phyloP scores from a whole-genome alignment of 2,113 vertebrate genomes.

The Baryphthengus martii region DNA sequence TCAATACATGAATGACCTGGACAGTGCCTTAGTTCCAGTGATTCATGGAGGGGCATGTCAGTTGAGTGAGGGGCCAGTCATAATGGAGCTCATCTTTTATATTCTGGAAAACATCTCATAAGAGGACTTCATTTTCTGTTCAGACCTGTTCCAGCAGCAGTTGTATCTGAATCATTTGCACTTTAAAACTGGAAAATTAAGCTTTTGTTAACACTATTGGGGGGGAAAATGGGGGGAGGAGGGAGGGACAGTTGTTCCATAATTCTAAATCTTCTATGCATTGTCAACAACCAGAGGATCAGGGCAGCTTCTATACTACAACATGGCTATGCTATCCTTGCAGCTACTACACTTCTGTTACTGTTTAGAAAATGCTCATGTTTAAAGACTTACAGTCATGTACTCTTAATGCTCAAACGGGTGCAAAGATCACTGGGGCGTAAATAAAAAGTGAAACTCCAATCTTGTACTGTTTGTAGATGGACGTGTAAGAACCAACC shows the following conservation, averaged over 20 bases:
- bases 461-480: conserved; percentile 68
- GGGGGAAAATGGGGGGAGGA: not conserved
- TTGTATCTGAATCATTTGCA: conserved; percentile 83
- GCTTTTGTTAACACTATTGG: conserved; percentile 83
- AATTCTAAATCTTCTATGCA: conserved; percentile 90
- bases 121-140: conserved; percentile 73
- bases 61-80: conserved; percentile 84
- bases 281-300: conserved; percentile 74
- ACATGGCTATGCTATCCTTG: conserved; percentile 75
- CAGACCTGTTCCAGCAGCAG: conserved; percentile 76
- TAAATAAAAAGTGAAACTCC: conserved; percentile 75
- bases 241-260: conserved; percentile 74
- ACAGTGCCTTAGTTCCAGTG: conserved; percentile 90
- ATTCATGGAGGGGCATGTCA: conserved; percentile 92
- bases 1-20: conserved; percentile 92
- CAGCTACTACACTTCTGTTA: conserved; percentile 74
- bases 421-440: conserved; percentile 62
- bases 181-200: conserved; percentile 86
- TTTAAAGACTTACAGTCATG: conserved; percentile 68
- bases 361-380: conserved; percentile 69
- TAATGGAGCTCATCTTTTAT: conserved; percentile 97
- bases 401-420: conserved; percentile 69
- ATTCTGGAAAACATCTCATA: conserved; percentile 95
- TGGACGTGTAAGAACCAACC: conserved; percentile 62
- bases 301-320: conserved; percentile 75